Conservation (phyloP, 2,888 invertebrate species). For the Slavum lentiscoides region DNA sequence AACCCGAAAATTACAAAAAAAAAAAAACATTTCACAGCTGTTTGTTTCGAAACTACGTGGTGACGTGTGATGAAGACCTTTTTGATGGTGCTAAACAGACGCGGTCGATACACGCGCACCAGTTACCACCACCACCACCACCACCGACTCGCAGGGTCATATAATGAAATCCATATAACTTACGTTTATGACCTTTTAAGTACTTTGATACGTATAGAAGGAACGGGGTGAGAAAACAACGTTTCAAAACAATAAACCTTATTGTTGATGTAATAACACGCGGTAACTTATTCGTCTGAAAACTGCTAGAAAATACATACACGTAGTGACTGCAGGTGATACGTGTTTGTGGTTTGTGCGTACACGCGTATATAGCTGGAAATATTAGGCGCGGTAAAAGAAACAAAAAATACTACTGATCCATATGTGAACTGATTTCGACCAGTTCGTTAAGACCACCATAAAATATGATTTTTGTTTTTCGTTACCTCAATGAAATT, state of each 20-base stretch:
- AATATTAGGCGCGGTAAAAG: too few relatives aligned
- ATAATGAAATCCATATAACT: background rate
- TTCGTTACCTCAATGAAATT: too few relatives aligned
- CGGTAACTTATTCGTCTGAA: background rate
- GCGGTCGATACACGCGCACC: slow-evolving; percentile 10
- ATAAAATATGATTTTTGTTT: too few relatives aligned
- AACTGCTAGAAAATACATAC: too few relatives aligned
- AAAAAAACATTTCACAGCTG: background rate
- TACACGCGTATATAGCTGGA: background rate
- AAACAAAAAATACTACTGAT: too few relatives aligned
- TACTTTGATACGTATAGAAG: background rate
- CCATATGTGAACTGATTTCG: too few relatives aligned
- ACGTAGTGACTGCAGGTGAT: too few relatives aligned
- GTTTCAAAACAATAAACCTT: background rate
- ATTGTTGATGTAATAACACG: background rate
- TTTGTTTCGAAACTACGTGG: background rate
- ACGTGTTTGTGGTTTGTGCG: too few relatives aligned
- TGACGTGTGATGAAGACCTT: slow-evolving; percentile 3
- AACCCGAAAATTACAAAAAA: too few relatives aligned
- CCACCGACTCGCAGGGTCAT: background rate
- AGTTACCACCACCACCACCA: too few relatives aligned
- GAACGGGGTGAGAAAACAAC: background rate
- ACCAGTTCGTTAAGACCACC: too few relatives aligned
- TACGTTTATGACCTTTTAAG: slow-evolving; percentile 17
- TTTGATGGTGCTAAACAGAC: background rate